A percentile compares a stretch with the other conserved stretches of the same genome.
Evolutionary conservation across 2,797 vertebrate genomes (phyloP).

Genomic region (Sternotherus odoratus): DNA sequence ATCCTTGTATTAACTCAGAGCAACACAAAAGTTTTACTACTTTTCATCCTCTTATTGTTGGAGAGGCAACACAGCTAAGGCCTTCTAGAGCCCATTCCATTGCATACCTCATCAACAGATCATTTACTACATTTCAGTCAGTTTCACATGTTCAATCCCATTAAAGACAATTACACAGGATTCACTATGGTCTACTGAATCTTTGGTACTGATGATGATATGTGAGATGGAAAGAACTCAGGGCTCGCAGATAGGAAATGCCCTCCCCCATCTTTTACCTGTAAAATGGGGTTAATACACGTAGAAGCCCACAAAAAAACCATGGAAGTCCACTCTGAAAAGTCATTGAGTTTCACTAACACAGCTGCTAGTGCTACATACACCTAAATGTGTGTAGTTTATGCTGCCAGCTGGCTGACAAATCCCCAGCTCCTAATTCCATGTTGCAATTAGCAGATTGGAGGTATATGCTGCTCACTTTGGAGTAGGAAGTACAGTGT

Average conservation of each 20-base stretch:
- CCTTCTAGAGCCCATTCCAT: not conserved
- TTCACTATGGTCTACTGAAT: not conserved
- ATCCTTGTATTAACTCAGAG: not conserved
- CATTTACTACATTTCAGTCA: not conserved
- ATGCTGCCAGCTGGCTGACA: not conserved
- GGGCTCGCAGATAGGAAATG: not conserved
- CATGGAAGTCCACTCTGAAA: not conserved
- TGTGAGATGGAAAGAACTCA: not conserved
- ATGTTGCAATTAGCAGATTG: not conserved
- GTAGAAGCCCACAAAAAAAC: not conserved
- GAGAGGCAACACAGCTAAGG: not conserved
- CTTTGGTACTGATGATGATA: not conserved
- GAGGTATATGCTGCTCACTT: not conserved
- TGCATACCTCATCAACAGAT: not conserved
- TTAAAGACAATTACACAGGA: not conserved
- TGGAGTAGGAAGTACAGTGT: not conserved
- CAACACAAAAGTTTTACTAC: not conserved
- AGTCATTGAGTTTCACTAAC: not conserved
- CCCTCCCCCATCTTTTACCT: not conserved
- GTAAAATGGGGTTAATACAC: not conserved
- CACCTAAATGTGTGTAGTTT: not conserved
- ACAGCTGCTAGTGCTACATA: not conserved
- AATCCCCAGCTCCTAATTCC: not conserved
- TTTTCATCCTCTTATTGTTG: not conserved
- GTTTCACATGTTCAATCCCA: not conserved